Evolutionary conservation across 2,888 invertebrate species (phyloP).

Genomic region (Sesia apiformis): DNA sequence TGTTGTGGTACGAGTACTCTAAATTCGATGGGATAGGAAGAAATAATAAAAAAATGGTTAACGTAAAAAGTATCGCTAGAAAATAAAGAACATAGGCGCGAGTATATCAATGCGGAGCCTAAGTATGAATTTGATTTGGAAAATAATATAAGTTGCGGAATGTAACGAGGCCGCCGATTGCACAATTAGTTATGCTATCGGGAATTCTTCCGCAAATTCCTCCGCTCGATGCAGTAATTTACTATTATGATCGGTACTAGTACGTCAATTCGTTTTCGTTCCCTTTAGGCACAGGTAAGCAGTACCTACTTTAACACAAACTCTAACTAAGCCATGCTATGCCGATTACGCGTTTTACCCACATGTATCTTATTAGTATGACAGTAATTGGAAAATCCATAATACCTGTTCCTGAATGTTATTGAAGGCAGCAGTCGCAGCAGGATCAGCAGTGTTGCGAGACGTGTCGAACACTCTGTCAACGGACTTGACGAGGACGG

Average conservation of each 20-base stretch:
- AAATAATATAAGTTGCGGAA: too few species aligned
- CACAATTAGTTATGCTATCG: neutral
- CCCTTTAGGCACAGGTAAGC: neutral
- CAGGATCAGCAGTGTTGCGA: constrained; percentile 27
- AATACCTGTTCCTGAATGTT: constrained; percentile 76
- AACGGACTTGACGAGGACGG: constrained; percentile 56
- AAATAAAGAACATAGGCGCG: too few species aligned
- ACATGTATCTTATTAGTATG: neutral
- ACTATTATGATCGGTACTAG: neutral
- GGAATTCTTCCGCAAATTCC: neutral
- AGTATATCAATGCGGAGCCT: too few species aligned
- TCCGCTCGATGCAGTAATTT: neutral
- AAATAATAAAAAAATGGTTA: too few species aligned
- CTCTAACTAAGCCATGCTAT: neutral
- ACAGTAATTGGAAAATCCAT: neutral
- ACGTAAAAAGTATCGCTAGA: too few species aligned
- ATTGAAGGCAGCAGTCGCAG: constrained; percentile 74
- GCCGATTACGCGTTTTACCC: neutral
- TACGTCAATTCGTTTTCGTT: too few species aligned
- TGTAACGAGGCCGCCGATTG: too few species aligned
- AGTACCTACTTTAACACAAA: neutral
- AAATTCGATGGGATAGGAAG: too few species aligned
- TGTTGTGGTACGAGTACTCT: too few species aligned
- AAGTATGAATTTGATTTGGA: too few species aligned
- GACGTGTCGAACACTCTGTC: constrained; percentile 33